Evolutionary conservation across 2,113 vertebrate genomes (phyloP).

Genomic region (Pseudolaguvia tuberculata): DNA sequence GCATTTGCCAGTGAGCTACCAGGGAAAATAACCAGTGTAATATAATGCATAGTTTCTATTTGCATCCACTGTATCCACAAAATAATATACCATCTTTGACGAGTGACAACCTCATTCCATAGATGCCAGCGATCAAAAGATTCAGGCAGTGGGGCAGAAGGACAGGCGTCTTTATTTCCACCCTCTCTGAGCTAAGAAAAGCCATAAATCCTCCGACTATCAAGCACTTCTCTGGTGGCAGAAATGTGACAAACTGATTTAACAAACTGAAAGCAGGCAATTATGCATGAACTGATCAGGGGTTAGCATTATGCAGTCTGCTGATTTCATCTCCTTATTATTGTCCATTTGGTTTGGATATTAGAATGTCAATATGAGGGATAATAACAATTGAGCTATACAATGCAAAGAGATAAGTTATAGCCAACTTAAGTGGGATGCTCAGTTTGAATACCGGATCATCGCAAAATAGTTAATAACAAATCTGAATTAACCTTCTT

Average conservation of each 20-base stretch:
- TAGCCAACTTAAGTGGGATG: slow-evolving; percentile 60
- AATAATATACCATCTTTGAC: slow-evolving; percentile 61
- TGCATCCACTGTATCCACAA: slow-evolving; percentile 57
- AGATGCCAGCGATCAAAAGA: slow-evolving; percentile 36
- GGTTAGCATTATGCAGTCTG: slow-evolving; percentile 62
- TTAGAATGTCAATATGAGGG: slow-evolving; percentile 62
- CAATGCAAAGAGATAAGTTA: slow-evolving; percentile 65
- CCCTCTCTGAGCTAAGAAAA: slow-evolving; percentile 64
- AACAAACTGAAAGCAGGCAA: slow-evolving; percentile 71
- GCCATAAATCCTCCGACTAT: slow-evolving; percentile 64
- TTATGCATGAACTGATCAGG: slow-evolving; percentile 67
- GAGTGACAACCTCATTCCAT: slow-evolving; percentile 25
- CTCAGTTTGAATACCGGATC: slow-evolving; percentile 56
- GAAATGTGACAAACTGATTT: slow-evolving; percentile 56
- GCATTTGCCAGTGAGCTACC: slow-evolving; percentile 63
- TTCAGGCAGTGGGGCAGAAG: slow-evolving; percentile 59
- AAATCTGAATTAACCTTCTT: neutral
- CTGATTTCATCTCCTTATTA: slow-evolving; percentile 65
- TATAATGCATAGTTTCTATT: slow-evolving; percentile 66
- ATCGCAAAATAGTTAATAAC: slow-evolving; percentile 23
- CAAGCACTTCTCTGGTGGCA: slow-evolving; percentile 69
- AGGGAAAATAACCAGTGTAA: slow-evolving; percentile 70
- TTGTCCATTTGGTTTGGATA: slow-evolving; percentile 66
- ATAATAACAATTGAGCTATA: slow-evolving; percentile 45
- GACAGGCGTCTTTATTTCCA: slow-evolving; percentile 65